Percentiles rank a stretch among this genome's conserved stretches.
phyloP scores from a whole-genome alignment of 2,113 vertebrate species.

The Colius striatus region DNA sequence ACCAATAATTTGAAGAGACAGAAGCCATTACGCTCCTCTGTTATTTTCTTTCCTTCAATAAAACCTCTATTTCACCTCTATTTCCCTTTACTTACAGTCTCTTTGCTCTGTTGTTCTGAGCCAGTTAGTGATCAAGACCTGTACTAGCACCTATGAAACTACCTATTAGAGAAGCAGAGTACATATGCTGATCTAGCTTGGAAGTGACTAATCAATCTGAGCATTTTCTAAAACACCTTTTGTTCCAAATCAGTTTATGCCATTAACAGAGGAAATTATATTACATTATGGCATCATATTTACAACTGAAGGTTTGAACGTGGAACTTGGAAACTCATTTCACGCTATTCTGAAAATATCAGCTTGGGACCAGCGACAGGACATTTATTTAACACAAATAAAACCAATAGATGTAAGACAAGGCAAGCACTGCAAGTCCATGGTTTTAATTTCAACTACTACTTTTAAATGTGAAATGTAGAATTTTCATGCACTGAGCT shows the following conservation, averaged over 20 bases:
- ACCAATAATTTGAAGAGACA: constrained; percentile 69
- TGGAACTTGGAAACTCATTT: not conserved
- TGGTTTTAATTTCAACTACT: not conserved
- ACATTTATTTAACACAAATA: not conserved
- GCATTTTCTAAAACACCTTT: not conserved
- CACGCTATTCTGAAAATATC: not conserved
- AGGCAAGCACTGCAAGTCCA: not conserved
- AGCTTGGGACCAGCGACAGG: not conserved
- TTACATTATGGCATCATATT: not conserved
- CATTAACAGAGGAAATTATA: not conserved
- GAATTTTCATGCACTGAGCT: not conserved
- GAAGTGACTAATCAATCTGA: not conserved
- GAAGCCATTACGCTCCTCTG: constrained; percentile 63
- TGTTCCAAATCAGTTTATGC: not conserved
- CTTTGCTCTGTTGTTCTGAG: not conserved
- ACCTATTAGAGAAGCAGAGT: not conserved
- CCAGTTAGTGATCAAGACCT: constrained; percentile 38
- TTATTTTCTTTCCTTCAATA: constrained; percentile 54
- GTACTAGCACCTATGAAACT: not conserved
- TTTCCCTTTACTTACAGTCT: constrained; percentile 21
- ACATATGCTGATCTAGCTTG: not conserved
- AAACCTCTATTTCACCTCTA: constrained; percentile 38
- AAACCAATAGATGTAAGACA: not conserved
- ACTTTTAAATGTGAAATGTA: not conserved
- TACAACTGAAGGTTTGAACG: not conserved